Conservation (phyloP, 2,888 invertebrate genomes). For the Drosophila incognita region DNA sequence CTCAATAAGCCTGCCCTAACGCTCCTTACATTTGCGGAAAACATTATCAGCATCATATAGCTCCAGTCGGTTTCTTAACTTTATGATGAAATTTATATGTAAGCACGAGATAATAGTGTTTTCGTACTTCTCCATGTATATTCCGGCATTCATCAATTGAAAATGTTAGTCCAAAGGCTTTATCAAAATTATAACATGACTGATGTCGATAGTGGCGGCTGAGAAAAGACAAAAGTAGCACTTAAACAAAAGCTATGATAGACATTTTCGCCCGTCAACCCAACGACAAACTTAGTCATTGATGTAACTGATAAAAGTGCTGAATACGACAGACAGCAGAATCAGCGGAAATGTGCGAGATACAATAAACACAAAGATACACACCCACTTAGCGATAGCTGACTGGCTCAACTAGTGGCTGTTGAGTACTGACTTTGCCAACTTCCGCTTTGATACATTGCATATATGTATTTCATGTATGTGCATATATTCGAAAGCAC, state of each 20-base stretch:
- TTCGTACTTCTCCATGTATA: background rate
- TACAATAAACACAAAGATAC: constrained; percentile 51
- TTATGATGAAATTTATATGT: background rate
- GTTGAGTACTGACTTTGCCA: constrained; percentile 57
- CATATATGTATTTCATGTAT: constrained; percentile 17
- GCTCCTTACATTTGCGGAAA: background rate
- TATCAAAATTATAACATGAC: constrained; percentile 13
- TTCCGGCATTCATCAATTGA: background rate
- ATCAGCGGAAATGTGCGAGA: constrained; percentile 68
- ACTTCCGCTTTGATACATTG: constrained; percentile 65
- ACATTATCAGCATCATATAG: background rate
- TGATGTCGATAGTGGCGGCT: constrained; percentile 9
- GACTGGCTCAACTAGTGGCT: constrained; percentile 56
- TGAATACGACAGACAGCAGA: constrained; percentile 32
- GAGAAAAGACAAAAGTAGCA: constrained; percentile 31
- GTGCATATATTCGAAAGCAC: constrained; percentile 16
- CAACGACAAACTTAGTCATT: constrained; percentile 64
- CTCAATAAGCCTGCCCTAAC: background rate
- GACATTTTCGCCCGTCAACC: constrained; percentile 60
- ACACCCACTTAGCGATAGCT: constrained; percentile 16
- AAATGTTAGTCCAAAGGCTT: background rate
- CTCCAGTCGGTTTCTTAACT: background rate
- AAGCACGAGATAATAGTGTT: background rate
- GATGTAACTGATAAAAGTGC: constrained; percentile 71
- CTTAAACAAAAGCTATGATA: constrained; percentile 55